phyloP scores from a whole-genome alignment of 2,797 vertebrate species.

The Rhabdomys pumilio region DNA sequence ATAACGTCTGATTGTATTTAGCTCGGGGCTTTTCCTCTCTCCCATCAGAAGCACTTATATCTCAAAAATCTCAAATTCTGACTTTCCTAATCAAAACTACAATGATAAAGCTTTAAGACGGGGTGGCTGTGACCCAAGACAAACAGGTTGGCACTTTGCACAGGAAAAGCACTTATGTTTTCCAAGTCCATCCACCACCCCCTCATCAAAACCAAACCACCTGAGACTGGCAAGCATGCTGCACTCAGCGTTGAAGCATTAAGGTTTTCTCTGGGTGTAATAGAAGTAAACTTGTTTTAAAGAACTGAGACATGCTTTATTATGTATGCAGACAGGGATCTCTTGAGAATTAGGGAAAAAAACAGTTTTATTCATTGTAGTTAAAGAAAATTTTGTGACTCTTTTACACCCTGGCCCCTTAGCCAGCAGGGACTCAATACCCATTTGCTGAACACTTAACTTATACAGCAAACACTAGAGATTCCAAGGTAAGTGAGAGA shows the following conservation, averaged over 20 bases:
- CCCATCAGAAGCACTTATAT: slow-evolving; percentile 15
- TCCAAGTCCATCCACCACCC: not conserved
- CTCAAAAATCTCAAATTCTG: slow-evolving; percentile 57
- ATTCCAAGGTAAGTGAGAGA: slow-evolving; percentile 46
- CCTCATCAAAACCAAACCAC: slow-evolving; percentile 45
- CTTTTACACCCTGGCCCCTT: not conserved
- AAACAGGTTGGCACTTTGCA: slow-evolving; percentile 57
- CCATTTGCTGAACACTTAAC: slow-evolving; percentile 46
- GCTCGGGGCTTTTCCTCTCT: not conserved
- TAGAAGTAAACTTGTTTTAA: slow-evolving; percentile 41
- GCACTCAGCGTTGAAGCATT: slow-evolving; percentile 14
- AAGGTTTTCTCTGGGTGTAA: slow-evolving; percentile 26
- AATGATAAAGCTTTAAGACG: slow-evolving; percentile 38
- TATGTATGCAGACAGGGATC: not conserved
- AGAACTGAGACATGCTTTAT: not conserved
- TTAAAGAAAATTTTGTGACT: slow-evolving; percentile 40
- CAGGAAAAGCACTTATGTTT: slow-evolving; percentile 23
- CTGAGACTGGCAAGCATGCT: not conserved
- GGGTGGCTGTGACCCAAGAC: not conserved
- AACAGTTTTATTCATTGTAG: not conserved
- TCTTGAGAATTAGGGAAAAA: not conserved
- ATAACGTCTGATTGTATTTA: slow-evolving; percentile 43
- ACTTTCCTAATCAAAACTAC: slow-evolving; percentile 36
- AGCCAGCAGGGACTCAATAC: not conserved
- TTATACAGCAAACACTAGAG: slow-evolving; percentile 4